Evolutionary conservation across 2,797 vertebrate species (phyloP), one percentile per base, ranked within the genome.

Genomic region (Rhyacichthys aspro): DNA sequence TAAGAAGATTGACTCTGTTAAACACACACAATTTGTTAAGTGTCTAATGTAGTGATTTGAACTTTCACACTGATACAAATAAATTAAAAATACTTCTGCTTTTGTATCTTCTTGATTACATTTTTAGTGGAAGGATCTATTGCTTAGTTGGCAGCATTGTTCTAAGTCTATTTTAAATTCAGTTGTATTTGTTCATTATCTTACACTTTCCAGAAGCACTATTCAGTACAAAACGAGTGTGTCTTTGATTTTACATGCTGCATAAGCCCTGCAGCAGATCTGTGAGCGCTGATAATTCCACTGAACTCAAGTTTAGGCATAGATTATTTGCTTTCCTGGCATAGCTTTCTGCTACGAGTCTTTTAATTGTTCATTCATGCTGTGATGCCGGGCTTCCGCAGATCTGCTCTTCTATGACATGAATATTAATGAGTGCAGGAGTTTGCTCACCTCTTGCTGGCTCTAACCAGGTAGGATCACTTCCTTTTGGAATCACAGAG

Each of bases 281-380:
- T 42, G 43, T 11, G 15, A 23, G 18, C 33, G 28, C 19, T 38
- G 43, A 23, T 18, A 42, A 14, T 1, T 11, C 54, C 44, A 58
- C 36, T 9, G 45, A 19, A 19, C n/a, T 19, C 23, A 5, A 33
- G 49, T 57, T 61, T 36, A 43, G 8, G 41, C 23, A 49, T 10
- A 63, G 5, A 53, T 64, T 36, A 64, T 57, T 67, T 59, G 17
- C 48, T 55, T 52, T 64, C 11, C 55, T 49, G 54, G 14, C 8
- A 55, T 43, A 33, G 43, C 61, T 70, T 66, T 11, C 48, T 61
- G 54, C 37, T 42, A 56, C 58, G 43, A 41, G 53, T 67, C 45
- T 56, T 61, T 41, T 62, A 73, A 75, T 63, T 67, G 59, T 60
- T 68, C 18, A 57, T 23, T 47, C 44, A 68, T 38, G 46, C 48